These are phyloP conservation scores for Macrochelys suwanniensis DNA, from an alignment of 2,797 vertebrate species.

Conservation along the genomic window DNA sequence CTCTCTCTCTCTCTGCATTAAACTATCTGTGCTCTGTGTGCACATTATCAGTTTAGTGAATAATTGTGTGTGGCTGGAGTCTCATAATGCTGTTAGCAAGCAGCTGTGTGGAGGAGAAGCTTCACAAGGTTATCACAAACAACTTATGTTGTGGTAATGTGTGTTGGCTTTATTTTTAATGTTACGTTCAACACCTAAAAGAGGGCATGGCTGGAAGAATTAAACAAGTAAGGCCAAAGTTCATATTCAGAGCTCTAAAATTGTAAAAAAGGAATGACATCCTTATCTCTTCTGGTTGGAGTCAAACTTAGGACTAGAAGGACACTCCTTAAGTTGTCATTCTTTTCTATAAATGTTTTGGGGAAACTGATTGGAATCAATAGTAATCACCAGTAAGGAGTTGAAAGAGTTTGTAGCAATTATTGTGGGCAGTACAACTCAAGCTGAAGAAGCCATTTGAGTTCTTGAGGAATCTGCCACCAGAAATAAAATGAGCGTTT, in stretches of 20 bases:
- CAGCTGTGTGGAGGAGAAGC: not conserved
- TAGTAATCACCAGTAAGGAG: not conserved
- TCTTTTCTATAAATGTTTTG: not conserved
- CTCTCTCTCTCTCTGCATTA: too few relatives aligned
- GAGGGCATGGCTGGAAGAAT: not conserved
- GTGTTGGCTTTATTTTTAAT: not conserved
- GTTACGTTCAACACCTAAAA: not conserved
- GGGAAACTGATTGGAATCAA: not conserved
- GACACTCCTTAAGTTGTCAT: not conserved
- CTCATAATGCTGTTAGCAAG: not conserved
- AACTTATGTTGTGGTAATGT: not conserved
- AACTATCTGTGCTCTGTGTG: not conserved
- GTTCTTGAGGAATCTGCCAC: not conserved
- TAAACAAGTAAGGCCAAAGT: not conserved
- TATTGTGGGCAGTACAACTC: not conserved
- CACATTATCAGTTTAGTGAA: not conserved
- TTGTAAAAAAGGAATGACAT: not conserved
- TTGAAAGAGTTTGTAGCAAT: not conserved
- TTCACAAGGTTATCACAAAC: not conserved
- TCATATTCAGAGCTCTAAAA: not conserved
- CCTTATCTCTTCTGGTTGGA: not conserved
- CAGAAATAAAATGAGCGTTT: not conserved
- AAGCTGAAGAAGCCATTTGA: not conserved
- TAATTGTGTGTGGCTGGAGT: not conserved
- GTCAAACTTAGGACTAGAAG: not conserved